Evolutionary conservation across 2,113 vertebrate species (phyloP).

Genomic region (Aptenodytes forsteri): DNA sequence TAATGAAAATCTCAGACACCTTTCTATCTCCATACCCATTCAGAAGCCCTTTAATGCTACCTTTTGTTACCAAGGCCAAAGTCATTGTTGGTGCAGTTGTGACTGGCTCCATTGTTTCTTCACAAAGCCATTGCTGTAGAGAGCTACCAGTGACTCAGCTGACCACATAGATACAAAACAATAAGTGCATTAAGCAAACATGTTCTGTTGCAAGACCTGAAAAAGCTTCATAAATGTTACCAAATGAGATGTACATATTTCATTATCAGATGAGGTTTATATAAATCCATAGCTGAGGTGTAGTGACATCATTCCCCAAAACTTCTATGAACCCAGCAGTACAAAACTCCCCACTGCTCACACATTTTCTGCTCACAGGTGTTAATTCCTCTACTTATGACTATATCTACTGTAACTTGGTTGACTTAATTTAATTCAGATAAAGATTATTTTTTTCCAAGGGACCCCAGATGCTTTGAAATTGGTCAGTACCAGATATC

Average conservation of each 20-base stretch:
- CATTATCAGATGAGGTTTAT: background rate
- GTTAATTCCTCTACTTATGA: background rate
- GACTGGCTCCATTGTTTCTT: background rate
- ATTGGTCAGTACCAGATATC: conserved; percentile 84
- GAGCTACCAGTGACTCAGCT: background rate
- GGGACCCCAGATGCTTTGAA: background rate
- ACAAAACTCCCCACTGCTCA: background rate
- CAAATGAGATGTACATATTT: background rate
- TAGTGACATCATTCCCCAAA: background rate
- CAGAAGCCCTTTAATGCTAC: background rate
- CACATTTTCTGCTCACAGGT: background rate
- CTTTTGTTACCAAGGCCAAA: background rate
- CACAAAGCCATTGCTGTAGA: background rate
- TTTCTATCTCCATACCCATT: background rate
- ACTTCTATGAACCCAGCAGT: background rate
- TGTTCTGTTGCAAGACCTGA: background rate
- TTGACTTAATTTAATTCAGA: background rate
- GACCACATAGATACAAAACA: background rate
- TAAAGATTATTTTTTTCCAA: background rate
- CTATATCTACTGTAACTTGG: background rate
- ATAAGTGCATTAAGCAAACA: background rate
- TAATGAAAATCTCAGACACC: background rate
- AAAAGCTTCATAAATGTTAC: background rate
- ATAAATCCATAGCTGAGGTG: background rate
- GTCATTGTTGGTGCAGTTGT: background rate